phyloP scores from a whole-genome alignment of 2,113 vertebrate genomes.

The Phylloscopus whistleri region DNA sequence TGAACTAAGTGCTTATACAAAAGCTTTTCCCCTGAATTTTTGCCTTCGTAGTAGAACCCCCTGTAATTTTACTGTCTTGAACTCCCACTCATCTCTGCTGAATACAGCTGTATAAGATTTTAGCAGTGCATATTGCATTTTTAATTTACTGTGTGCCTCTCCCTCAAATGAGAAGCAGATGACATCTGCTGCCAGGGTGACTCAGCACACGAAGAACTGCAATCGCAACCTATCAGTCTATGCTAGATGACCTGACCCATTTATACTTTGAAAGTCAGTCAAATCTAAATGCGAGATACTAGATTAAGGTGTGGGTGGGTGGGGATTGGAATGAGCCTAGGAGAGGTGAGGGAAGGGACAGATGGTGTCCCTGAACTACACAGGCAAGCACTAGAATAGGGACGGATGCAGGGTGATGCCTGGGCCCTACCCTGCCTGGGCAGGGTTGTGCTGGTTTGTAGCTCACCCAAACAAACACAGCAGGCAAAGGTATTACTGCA shows the following conservation, averaged over 20 bases:
- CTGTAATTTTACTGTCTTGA: conserved; percentile 54
- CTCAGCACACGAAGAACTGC: conserved; percentile 26
- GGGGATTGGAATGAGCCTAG: not conserved
- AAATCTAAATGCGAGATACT: conserved; percentile 16
- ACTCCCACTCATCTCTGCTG: conserved; percentile 59
- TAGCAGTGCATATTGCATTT: conserved; percentile 9
- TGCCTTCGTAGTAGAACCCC: conserved; percentile 38
- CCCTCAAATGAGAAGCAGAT: conserved; percentile 35
- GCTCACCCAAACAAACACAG: not conserved
- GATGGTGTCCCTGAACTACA: not conserved
- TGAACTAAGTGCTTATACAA: not conserved
- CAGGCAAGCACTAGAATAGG: not conserved
- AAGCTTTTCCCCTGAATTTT: conserved; percentile 30
- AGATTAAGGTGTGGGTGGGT: conserved; percentile 7
- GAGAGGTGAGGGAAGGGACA: not conserved
- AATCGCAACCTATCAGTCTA: not conserved
- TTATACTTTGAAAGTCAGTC: conserved; percentile 23
- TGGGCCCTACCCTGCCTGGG: not conserved
- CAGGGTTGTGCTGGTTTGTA: not conserved
- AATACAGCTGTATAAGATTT: conserved; percentile 47
- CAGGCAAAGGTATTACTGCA: not conserved
- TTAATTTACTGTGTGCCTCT: conserved; percentile 30
- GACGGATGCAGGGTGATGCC: not conserved
- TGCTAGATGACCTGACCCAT: not conserved
- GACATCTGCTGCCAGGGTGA: conserved; percentile 53